Conservation (phyloP, 1,140 invertebrate species). For the Euwallacea similis region DNA sequence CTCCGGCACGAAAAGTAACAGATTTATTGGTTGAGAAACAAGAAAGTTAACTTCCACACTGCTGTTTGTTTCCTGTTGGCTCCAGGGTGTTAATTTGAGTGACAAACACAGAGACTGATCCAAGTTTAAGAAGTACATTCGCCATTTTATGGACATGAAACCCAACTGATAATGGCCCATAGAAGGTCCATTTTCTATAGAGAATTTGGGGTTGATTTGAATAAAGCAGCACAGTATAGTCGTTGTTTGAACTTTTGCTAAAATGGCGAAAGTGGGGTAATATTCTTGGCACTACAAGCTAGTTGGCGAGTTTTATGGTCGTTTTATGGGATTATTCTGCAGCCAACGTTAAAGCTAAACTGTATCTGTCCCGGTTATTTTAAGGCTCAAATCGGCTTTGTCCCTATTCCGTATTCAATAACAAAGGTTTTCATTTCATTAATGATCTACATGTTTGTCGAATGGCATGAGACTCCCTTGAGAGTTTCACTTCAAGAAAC, state of each 20-base stretch:
- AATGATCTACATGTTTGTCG: no score
- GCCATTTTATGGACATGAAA: not conserved
- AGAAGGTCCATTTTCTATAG: not conserved
- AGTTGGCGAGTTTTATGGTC: constrained; percentile 16
- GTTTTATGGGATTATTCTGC: constrained; percentile 19
- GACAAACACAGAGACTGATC: not conserved
- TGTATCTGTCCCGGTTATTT: no score
- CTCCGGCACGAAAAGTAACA: not conserved
- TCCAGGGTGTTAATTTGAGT: not conserved
- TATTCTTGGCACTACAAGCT: constrained; percentile 17
- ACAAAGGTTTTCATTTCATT: no score
- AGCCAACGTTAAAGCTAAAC: constrained; percentile 9
- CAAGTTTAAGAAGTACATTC: not conserved
- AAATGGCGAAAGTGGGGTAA: constrained; percentile 17
- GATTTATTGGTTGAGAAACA: not conserved
- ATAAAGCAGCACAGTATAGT: constrained; percentile 9
- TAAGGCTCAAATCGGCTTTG: no score
- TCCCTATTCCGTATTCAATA: no score
- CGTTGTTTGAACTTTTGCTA: constrained; percentile 20
- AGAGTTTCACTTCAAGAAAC: no score
- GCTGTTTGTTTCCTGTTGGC: not conserved
- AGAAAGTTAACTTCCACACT: not conserved
- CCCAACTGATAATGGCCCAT: not conserved
- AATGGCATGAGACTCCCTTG: no score
- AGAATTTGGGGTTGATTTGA: constrained; percentile 8